A percentile compares a stretch with the other conserved stretches of the same genome.
Evolutionary conservation across 2,797 vertebrate genomes (phyloP).

Genomic region (Poeciliopsis paucimaculata): DNA sequence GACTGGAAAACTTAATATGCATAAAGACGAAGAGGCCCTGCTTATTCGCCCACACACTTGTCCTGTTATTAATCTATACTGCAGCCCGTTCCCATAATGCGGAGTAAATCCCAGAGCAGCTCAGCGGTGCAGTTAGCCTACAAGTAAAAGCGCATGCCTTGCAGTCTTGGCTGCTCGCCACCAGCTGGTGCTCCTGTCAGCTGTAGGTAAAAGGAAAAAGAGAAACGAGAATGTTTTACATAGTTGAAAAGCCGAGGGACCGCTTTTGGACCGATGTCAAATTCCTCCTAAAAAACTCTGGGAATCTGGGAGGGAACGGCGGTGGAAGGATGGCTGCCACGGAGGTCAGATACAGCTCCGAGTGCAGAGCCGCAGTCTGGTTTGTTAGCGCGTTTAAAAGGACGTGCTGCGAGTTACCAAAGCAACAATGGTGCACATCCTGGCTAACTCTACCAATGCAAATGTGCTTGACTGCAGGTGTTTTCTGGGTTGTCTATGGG

Average conservation of each 20-base stretch:
- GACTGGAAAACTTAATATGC: conserved; percentile 38
- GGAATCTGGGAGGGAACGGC: conserved; percentile 46
- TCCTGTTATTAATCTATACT: conserved; percentile 71
- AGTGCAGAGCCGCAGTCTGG: conserved; percentile 42
- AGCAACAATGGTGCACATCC: not conserved
- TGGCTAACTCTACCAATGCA: conserved; percentile 32
- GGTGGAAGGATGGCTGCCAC: conserved; percentile 51
- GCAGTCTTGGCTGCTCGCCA: conserved; percentile 78
- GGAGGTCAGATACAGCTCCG: conserved; percentile 63
- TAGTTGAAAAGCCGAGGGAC: conserved; percentile 68
- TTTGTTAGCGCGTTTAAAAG: conserved; percentile 40
- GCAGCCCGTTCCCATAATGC: conserved; percentile 70
- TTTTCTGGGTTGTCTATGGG: conserved; percentile 13
- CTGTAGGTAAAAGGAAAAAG: conserved; percentile 71
- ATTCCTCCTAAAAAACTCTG: conserved; percentile 55
- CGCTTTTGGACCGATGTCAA: conserved; percentile 73
- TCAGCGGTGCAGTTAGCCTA: conserved; percentile 67
- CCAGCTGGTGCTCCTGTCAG: conserved; percentile 74
- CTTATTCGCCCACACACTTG: conserved; percentile 67
- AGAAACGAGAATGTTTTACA: conserved; percentile 59
- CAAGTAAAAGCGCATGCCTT: conserved; percentile 74
- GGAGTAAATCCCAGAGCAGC: conserved; percentile 66
- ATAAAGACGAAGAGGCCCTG: conserved; percentile 15
- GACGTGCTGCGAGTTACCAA: conserved; percentile 19
- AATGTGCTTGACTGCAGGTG: conserved; percentile 54